Percentiles rank a stretch among this genome's conserved stretches.
Conservation (phyloP, 2,888 invertebrate species). For the Philereme vetulata region DNA sequence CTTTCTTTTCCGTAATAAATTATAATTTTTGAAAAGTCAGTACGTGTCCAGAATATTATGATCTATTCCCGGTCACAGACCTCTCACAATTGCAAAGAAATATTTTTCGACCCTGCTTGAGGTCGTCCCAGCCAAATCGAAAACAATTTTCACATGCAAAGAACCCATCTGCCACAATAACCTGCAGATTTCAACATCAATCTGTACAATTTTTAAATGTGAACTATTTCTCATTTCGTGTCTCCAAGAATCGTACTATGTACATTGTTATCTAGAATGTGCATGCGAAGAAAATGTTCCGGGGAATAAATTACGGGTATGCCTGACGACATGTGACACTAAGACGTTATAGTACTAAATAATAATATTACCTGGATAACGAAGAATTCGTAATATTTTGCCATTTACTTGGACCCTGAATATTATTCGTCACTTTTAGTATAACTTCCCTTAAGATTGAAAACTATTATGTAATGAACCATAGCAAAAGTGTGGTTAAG, state of each 20-base stretch:
- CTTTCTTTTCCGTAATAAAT: too few relatives aligned
- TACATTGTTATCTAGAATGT: slow-evolving; percentile 49
- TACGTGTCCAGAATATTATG: too few relatives aligned
- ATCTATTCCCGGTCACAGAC: too few relatives aligned
- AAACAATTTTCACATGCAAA: slow-evolving; percentile 6
- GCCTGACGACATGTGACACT: slow-evolving; percentile 49
- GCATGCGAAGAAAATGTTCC: slow-evolving; percentile 46
- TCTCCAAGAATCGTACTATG: slow-evolving; percentile 23
- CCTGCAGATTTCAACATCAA: slow-evolving; percentile 17
- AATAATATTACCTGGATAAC: too few relatives aligned
- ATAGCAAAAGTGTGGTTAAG: too few relatives aligned
- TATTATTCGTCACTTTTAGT: too few relatives aligned
- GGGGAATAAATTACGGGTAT: slow-evolving; percentile 54
- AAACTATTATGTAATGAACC: too few relatives aligned
- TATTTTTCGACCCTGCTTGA: not conserved
- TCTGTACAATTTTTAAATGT: slow-evolving; percentile 31
- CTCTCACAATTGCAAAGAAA: not conserved
- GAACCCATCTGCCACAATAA: slow-evolving; percentile 9
- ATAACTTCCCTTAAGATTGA: too few relatives aligned
- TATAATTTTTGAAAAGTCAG: too few relatives aligned
- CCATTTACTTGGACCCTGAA: too few relatives aligned
- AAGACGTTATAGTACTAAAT: slow-evolving; percentile 29
- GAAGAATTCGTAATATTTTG: too few relatives aligned
- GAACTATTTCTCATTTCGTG: slow-evolving; percentile 44
- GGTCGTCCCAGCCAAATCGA: slow-evolving; percentile 4